Percentiles rank a stretch among this genome's conserved stretches.
These are phyloP conservation scores for Scelioninae gen. 1 DNA, from an alignment of 2,888 invertebrate species.

Conservation along the genomic window DNA sequence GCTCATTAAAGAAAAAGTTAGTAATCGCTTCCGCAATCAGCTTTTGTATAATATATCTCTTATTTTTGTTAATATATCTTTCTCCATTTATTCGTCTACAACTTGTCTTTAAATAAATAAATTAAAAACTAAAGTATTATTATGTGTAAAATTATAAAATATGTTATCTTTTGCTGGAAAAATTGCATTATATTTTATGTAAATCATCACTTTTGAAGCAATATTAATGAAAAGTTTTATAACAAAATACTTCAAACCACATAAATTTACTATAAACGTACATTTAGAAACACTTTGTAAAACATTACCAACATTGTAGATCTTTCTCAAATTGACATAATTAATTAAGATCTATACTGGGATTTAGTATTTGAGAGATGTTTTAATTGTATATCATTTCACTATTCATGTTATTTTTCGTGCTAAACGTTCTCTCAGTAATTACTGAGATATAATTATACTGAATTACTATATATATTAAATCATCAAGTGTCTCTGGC, in stretches of 20 bases:
- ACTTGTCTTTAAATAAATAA: conserved; percentile 34
- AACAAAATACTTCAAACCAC: background rate
- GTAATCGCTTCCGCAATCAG: conserved; percentile 61
- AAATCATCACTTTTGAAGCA: too few relatives aligned
- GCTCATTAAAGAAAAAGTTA: conserved; percentile 57
- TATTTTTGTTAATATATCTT: too few relatives aligned
- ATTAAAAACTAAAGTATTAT: conserved; percentile 9
- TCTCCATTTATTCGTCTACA: conserved; percentile 26
- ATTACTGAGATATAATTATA: conserved; percentile 34
- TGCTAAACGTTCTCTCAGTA: background rate
- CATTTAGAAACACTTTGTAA: background rate
- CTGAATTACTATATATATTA: conserved; percentile 32
- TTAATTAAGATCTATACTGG: conserved; percentile 23
- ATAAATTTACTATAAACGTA: background rate
- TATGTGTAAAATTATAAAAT: too few relatives aligned
- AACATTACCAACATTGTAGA: conserved; percentile 7
- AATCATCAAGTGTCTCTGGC: conserved; percentile 31
- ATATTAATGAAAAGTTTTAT: too few relatives aligned
- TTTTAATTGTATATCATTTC: conserved; percentile 40
- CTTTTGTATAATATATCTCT: conserved; percentile 41
- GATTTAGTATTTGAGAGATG: conserved; percentile 22
- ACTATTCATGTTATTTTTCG: conserved; percentile 13
- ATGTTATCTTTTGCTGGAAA: too few relatives aligned
- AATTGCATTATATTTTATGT: too few relatives aligned
- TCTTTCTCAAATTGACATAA: conserved; percentile 13